These are phyloP conservation scores for Saturnia pavonia DNA, from an alignment of 2,888 invertebrate species.

Conservation along the genomic window DNA sequence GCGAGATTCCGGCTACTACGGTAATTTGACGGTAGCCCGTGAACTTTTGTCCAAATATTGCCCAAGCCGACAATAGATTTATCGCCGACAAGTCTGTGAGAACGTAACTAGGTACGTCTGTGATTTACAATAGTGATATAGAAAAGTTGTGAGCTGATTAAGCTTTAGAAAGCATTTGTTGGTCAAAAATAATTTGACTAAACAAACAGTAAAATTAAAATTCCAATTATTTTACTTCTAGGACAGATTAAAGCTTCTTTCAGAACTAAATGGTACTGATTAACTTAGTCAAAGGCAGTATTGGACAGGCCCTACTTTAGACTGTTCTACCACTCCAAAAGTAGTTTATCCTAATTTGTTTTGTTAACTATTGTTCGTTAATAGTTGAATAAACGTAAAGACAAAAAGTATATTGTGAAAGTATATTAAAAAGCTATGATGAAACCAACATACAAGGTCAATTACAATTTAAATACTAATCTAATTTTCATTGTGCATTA, in stretches of 20 bases:
- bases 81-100: constrained; percentile 25
- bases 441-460: background rate
- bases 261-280: background rate
- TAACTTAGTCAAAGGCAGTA: background rate
- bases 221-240: no score
- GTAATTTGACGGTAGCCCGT: constrained; percentile 48
- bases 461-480: background rate
- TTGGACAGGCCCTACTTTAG: background rate
- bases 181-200: no score
- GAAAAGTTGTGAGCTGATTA: background rate
- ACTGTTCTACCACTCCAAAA: background rate
- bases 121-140: background rate
- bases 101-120: constrained; percentile 18
- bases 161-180: no score
- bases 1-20: constrained; percentile 10
- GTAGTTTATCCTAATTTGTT: background rate
- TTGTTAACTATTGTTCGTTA: background rate
- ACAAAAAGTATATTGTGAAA: no score
- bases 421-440: background rate
- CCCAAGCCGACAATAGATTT: constrained; percentile 28
- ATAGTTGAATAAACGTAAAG: background rate
- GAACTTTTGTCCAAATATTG: constrained; percentile 50
- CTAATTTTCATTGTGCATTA: background rate
- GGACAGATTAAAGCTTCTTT: no score
- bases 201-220: no score